These are phyloP conservation scores for Murina feae DNA, from an alignment of 2,113 vertebrate species.

Conservation along the genomic window DNA sequence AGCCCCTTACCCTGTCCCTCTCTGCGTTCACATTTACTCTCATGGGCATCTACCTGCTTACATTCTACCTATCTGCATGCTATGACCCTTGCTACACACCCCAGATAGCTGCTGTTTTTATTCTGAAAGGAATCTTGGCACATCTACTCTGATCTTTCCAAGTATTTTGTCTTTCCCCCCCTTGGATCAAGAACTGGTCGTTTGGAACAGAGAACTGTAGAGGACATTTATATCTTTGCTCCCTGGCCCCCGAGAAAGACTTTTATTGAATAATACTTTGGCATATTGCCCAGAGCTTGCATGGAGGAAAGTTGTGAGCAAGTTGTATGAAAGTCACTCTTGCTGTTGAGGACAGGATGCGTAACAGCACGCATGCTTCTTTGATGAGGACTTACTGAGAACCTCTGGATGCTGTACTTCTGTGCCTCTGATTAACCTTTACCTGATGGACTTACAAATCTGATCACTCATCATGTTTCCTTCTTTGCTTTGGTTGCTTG, in stretches of 20 bases:
- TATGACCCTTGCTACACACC: neutral
- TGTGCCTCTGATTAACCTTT: neutral
- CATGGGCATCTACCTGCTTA: neutral
- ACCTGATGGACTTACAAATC: neutral
- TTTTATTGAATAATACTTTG: neutral
- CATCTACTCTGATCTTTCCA: neutral
- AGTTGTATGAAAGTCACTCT: neutral
- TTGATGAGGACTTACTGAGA: neutral
- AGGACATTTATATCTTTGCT: neutral
- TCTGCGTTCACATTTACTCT: neutral
- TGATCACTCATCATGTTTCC: neutral
- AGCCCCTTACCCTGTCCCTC: neutral
- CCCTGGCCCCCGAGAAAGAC: neutral
- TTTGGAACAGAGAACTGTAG: neutral
- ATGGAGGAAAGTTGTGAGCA: neutral
- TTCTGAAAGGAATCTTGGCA: neutral
- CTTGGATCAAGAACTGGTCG: neutral
- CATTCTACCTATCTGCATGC: neutral
- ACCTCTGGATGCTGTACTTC: neutral
- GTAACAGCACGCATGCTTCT: neutral
- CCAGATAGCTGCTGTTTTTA: neutral
- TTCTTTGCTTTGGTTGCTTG: slow-evolving; percentile 4
- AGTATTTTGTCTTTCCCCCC: neutral
- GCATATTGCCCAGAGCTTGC: neutral
- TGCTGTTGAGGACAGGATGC: neutral